Percentiles rank a stretch among this genome's conserved stretches.
These are phyloP conservation scores for Helogale parvula DNA, from an alignment of 2,113 vertebrate species.

Conservation along the genomic window DNA sequence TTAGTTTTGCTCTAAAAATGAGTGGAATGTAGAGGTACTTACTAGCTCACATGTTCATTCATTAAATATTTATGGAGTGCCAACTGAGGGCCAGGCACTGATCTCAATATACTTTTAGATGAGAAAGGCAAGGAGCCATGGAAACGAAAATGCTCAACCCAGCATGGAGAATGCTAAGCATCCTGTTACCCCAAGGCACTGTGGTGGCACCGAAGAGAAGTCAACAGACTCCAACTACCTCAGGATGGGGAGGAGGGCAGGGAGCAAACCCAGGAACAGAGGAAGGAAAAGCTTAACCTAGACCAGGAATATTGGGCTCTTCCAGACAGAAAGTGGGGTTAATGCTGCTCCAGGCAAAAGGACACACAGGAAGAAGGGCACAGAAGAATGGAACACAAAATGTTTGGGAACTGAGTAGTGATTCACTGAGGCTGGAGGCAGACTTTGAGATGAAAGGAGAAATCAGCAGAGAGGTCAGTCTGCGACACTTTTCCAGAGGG, in stretches of 20 bases:
- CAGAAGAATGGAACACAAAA: accelerated
- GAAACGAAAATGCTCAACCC: background rate
- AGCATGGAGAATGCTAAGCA: accelerated
- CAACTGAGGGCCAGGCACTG: background rate
- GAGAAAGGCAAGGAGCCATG: background rate
- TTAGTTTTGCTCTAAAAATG: slow-evolving; percentile 6
- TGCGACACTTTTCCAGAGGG: no score
- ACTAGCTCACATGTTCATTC: background rate
- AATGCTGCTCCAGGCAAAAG: background rate
- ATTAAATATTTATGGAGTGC: background rate
- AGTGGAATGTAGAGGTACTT: background rate
- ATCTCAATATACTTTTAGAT: background rate
- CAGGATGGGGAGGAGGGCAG: background rate
- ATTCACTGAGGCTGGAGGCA: background rate
- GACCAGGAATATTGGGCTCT: background rate
- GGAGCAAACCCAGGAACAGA: background rate
- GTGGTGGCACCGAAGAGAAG: no score
- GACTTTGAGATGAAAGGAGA: background rate
- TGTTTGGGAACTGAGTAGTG: accelerated
- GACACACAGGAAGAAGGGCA: background rate
- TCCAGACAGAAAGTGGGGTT: background rate
- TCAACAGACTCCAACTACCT: accelerated
- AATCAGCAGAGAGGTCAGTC: accelerated
- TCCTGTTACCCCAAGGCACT: accelerated
- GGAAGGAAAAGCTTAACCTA: background rate